Evolutionary conservation across 2,113 vertebrate genomes (phyloP).

Genomic region (Centropus bengalensis): DNA sequence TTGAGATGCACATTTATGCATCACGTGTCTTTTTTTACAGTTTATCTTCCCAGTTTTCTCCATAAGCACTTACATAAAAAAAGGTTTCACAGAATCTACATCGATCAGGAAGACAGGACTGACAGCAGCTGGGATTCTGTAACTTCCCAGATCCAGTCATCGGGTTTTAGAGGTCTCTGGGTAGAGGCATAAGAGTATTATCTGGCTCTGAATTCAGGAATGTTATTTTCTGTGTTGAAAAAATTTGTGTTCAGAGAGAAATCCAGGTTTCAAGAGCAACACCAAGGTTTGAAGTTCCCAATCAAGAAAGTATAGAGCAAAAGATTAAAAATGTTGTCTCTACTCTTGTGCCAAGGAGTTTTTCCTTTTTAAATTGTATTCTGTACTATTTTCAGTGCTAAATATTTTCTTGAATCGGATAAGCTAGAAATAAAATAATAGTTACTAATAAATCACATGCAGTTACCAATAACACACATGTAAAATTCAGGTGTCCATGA

Average conservation of each 20-base stretch:
- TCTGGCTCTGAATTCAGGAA: background rate
- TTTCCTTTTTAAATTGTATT: background rate
- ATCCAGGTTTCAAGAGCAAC: background rate
- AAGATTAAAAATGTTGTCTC: background rate
- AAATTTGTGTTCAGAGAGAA: background rate
- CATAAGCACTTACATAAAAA: background rate
- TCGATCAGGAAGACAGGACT: background rate
- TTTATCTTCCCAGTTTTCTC: background rate
- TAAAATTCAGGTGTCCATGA: background rate
- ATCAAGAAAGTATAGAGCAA: background rate
- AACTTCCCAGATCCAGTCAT: background rate
- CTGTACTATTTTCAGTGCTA: background rate
- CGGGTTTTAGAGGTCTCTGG: background rate
- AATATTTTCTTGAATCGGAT: background rate
- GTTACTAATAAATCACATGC: background rate
- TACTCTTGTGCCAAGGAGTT: background rate
- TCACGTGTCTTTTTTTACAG: background rate
- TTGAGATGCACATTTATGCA: background rate
- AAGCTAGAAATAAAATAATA: background rate
- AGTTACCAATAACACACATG: background rate
- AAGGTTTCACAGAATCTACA: background rate
- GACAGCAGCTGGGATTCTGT: background rate
- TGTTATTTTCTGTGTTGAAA: background rate
- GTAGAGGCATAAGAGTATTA: background rate
- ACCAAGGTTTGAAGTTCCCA: fast-evolving